phyloP scores from a whole-genome alignment of 2,113 vertebrate species.

The Melanerpes aurifrons region DNA sequence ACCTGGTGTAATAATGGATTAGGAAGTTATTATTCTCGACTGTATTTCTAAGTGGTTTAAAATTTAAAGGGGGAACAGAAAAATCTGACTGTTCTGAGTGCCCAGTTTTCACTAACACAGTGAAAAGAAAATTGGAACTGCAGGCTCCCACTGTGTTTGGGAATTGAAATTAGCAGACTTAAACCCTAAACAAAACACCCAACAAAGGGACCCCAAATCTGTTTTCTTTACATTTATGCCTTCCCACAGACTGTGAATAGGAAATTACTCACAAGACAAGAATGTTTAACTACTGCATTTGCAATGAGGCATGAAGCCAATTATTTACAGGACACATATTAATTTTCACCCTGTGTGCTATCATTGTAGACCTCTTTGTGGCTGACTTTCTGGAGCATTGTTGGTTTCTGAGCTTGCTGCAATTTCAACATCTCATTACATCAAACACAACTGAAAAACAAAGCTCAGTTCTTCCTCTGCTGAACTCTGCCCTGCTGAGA shows the following conservation, averaged over 20 bases:
- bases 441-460: background rate
- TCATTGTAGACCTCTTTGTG: constrained; percentile 49
- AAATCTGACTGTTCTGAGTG: constrained; percentile 65
- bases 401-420: background rate
- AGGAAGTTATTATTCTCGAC: constrained; percentile 70
- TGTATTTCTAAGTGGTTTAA: constrained; percentile 66
- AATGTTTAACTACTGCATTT: constrained; percentile 59
- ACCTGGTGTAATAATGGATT: constrained; percentile 57
- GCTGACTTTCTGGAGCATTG: constrained; percentile 10
- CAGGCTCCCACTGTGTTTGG: constrained; percentile 63
- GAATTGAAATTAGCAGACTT: constrained; percentile 77
- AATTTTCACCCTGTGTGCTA: constrained; percentile 53
- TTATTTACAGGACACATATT: constrained; percentile 20
- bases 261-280: constrained; percentile 51
- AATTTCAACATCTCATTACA: background rate
- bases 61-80: constrained; percentile 38
- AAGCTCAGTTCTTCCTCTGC: background rate
- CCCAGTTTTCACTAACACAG: constrained; percentile 75
- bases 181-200: constrained; percentile 25
- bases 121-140: constrained; percentile 80
- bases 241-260: constrained; percentile 54
- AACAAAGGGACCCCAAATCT: constrained; percentile 33
- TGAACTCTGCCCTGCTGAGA: background rate
- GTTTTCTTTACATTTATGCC: constrained; percentile 62
- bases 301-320: constrained; percentile 46